Percentiles rank a stretch among this genome's conserved stretches.
phyloP scores from a whole-genome alignment of 2,797 vertebrate genomes.

The Notolabrus celidotus region DNA sequence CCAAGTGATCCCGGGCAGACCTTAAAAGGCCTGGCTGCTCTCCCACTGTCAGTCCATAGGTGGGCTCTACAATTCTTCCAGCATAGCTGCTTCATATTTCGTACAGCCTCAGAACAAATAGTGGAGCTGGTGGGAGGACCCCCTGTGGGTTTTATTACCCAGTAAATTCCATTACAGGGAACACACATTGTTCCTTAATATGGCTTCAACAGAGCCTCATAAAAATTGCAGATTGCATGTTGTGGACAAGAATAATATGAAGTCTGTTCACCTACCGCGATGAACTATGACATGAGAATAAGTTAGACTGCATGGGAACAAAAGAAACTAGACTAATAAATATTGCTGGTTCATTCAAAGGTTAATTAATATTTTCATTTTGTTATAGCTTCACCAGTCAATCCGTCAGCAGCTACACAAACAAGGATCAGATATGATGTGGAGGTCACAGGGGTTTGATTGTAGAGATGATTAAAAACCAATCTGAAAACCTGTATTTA shows the following conservation, averaged over 20 bases:
- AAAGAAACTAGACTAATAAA: not conserved
- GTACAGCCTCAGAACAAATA: constrained; percentile 52
- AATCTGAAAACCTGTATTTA: not conserved
- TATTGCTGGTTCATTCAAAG: constrained; percentile 2
- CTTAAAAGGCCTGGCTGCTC: constrained; percentile 51
- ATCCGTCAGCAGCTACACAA: not conserved
- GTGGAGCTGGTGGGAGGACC: constrained; percentile 43
- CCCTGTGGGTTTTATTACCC: constrained; percentile 55
- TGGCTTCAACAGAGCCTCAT: constrained; percentile 42
- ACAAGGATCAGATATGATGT: not conserved
- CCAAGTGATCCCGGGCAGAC: constrained; percentile 36
- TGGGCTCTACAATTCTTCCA: constrained; percentile 51
- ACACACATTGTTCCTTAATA: constrained; percentile 46
- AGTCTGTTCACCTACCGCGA: constrained; percentile 2
- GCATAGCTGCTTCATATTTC: constrained; percentile 54
- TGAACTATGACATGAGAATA: constrained; percentile 3
- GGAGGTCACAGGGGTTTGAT: not conserved
- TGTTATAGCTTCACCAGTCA: not conserved
- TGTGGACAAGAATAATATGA: constrained; percentile 28
- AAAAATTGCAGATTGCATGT: constrained; percentile 45
- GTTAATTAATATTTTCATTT: not conserved
- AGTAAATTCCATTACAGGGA: constrained; percentile 58
- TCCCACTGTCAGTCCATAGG: constrained; percentile 56
- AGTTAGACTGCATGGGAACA: constrained; percentile 3
- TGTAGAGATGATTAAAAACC: not conserved